A percentile compares a stretch with the other conserved stretches of the same genome.
These are phyloP conservation scores for Tricholaema leucomelas DNA, from an alignment of 2,113 vertebrate species.

Conservation along the genomic window DNA sequence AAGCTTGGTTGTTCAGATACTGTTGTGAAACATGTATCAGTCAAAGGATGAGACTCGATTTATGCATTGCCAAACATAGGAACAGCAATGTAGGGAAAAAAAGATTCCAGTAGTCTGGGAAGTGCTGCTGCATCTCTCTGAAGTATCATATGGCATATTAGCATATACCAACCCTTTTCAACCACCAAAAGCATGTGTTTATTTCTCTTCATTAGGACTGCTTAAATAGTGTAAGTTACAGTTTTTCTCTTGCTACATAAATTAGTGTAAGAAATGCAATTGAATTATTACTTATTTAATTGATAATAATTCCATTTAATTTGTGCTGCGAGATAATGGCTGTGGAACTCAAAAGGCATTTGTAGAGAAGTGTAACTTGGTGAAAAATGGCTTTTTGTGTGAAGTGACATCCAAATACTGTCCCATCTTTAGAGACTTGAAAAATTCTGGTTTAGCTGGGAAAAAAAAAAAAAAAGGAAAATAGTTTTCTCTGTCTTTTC, in stretches of 20 bases:
- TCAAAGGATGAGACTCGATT: not conserved
- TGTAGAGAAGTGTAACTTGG: not conserved
- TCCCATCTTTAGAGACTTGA: not conserved
- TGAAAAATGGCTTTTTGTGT: not conserved
- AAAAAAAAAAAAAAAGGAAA: not conserved
- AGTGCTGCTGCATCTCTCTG: not conserved
- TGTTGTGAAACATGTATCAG: not conserved
- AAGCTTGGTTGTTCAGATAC: not conserved
- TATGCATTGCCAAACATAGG: not conserved
- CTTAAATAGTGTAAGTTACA: conserved; percentile 19
- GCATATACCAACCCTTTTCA: not conserved
- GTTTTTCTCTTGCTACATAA: not conserved
- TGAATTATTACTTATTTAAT: conserved; percentile 36
- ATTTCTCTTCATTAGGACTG: not conserved
- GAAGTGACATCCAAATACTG: not conserved
- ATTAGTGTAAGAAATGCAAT: not conserved
- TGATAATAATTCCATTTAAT: conserved; percentile 26
- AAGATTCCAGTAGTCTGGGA: not conserved
- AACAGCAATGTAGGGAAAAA: not conserved
- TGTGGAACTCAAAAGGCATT: conserved; percentile 17
- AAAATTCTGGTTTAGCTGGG: not conserved
- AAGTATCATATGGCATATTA: not conserved
- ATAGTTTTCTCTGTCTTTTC: not conserved
- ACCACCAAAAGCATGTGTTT: not conserved
- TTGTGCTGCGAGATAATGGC: conserved; percentile 10